Evolutionary conservation across 1,140 invertebrate genomes (phyloP).

Genomic region (Geopemphigus sp.): DNA sequence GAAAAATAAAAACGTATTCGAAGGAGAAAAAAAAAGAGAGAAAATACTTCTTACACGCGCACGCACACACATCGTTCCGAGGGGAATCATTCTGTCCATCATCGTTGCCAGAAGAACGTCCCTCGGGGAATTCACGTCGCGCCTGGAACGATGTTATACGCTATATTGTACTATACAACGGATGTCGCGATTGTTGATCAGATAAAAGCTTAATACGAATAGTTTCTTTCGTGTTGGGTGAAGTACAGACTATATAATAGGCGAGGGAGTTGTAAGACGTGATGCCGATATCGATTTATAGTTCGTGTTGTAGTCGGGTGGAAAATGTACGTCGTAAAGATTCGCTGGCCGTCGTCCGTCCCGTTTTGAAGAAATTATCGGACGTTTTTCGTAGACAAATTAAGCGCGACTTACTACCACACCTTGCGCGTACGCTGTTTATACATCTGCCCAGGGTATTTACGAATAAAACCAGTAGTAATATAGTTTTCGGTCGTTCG

Average conservation of each 20-base stretch:
- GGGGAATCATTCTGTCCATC: conserved; percentile 47
- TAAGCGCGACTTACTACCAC: too few species aligned
- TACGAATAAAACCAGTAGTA: too few species aligned
- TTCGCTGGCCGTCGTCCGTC: too few species aligned
- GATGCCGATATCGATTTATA: not conserved
- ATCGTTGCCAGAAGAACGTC: conserved; percentile 41
- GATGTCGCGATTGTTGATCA: conserved; percentile 4
- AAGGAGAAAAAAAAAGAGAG: not conserved
- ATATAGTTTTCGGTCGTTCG: too few species aligned
- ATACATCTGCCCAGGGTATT: too few species aligned
- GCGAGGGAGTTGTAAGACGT: not conserved
- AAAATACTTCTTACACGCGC: not conserved
- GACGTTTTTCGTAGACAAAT: too few species aligned
- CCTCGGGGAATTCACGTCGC: conserved; percentile 18
- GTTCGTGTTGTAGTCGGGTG: too few species aligned
- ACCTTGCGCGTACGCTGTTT: too few species aligned
- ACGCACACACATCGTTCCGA: conserved; percentile 35
- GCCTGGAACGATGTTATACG: conserved; percentile 4
- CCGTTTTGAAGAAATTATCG: too few species aligned
- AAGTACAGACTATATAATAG: not conserved
- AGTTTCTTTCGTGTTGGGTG: not conserved
- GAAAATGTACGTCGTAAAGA: not conserved
- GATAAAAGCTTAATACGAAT: conserved; percentile 24
- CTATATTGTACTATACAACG: not conserved
- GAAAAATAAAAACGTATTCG: conserved; percentile 21